phyloP scores from a whole-genome alignment of 2,113 vertebrate genomes.

The Pleuronectes platessa region DNA sequence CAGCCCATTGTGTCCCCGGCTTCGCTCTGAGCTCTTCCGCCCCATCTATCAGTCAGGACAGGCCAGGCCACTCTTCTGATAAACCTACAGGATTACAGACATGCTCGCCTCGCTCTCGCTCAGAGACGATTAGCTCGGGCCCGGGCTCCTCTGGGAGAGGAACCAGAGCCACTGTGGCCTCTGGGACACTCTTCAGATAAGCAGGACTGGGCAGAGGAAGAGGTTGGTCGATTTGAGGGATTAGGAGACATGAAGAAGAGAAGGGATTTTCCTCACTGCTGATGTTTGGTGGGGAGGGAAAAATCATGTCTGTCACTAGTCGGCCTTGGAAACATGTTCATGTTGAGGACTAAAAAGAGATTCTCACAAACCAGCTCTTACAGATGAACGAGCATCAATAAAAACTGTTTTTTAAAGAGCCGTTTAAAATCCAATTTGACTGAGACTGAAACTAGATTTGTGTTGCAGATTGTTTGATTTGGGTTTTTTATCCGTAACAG shows the following conservation, averaged over 20 bases:
- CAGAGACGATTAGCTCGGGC: constrained; percentile 67
- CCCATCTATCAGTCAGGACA: constrained; percentile 55
- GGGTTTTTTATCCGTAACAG: neutral
- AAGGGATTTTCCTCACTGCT: constrained; percentile 32
- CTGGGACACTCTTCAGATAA: constrained; percentile 72
- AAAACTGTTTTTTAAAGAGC: neutral
- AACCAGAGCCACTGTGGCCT: constrained; percentile 69
- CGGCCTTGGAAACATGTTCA: neutral
- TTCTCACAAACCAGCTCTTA: neutral
- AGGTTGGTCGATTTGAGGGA: constrained; percentile 56
- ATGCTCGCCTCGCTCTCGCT: constrained; percentile 53
- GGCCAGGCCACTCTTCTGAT: constrained; percentile 68
- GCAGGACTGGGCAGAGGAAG: constrained; percentile 48
- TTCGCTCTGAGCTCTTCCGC: constrained; percentile 57
- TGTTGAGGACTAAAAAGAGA: neutral
- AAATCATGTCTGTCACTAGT: neutral
- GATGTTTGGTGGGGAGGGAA: neutral
- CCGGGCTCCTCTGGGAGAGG: constrained; percentile 60
- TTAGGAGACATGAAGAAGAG: constrained; percentile 45
- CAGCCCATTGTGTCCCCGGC: constrained; percentile 47
- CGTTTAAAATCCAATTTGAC: neutral
- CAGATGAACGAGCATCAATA: neutral
- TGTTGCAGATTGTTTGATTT: neutral
- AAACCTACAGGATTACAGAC: constrained; percentile 77
- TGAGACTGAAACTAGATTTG: neutral